Evolutionary conservation across 2,888 invertebrate species (phyloP).

Genomic region (Sipha maydis): DNA sequence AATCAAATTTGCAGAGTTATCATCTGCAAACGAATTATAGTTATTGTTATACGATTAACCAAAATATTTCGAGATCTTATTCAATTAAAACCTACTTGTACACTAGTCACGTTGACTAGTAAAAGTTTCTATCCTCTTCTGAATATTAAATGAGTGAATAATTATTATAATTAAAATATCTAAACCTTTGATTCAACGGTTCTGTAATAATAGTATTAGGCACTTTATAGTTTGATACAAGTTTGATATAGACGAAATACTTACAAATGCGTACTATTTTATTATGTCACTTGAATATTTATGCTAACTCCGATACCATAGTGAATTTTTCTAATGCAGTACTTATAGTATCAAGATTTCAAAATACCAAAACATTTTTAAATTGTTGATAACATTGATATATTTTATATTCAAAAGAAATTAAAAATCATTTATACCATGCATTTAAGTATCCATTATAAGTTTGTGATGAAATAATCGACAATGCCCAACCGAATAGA

Average conservation of each 20-base stretch:
- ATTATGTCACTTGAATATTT: neutral
- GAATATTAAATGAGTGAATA: neutral
- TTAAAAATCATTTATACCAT: no score
- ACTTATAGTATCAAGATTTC: no score
- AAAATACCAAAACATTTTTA: no score
- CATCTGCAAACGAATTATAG: neutral
- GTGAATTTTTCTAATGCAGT: neutral
- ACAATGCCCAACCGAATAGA: neutral
- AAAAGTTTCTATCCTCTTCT: neutral
- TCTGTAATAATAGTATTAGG: neutral
- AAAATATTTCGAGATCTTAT: neutral
- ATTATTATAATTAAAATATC: neutral
- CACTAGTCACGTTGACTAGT: neutral
- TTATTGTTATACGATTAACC: neutral
- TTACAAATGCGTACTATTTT: neutral
- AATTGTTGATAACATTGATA: no score
- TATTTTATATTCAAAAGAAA: no score
- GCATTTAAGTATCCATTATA: no score
- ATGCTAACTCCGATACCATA: neutral
- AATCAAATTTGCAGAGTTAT: slow-evolving; percentile 14
- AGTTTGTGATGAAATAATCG: no score
- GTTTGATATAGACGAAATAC: neutral
- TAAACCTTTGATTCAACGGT: neutral
- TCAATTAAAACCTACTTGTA: neutral
- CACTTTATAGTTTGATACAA: neutral